These are phyloP conservation scores for Gallinago undulata DNA, from an alignment of 2,113 vertebrate species.

Conservation along the genomic window DNA sequence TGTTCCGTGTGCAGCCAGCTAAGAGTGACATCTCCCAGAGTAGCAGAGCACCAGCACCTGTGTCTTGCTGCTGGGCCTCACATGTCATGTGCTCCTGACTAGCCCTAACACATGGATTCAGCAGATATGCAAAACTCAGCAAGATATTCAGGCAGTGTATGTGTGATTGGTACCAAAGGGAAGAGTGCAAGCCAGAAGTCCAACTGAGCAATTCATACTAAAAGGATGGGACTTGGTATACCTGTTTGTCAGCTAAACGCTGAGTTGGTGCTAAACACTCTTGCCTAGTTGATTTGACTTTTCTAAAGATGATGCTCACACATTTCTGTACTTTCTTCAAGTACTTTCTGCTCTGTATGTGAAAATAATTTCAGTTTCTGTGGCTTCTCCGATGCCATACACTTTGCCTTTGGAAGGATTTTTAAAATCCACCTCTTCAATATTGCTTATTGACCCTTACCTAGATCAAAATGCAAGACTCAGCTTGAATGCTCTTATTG, in stretches of 20 bases:
- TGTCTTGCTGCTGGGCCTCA: neutral
- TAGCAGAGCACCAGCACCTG: neutral
- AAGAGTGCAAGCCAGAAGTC: neutral
- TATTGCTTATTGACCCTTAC: neutral
- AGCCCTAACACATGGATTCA: neutral
- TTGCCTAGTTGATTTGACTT: neutral
- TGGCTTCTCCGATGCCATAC: neutral
- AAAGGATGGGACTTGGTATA: neutral
- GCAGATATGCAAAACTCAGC: neutral
- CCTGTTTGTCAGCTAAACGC: neutral
- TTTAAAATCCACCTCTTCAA: neutral
- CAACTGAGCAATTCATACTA: neutral
- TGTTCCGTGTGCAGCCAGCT: neutral
- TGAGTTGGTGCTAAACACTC: neutral
- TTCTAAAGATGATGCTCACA: neutral
- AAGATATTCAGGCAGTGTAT: neutral
- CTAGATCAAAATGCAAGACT: neutral
- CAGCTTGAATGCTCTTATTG: neutral
- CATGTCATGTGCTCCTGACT: fast-evolving
- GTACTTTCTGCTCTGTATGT: neutral
- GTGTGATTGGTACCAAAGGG: neutral
- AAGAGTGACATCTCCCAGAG: neutral
- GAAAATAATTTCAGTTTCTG: neutral
- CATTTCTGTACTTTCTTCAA: neutral
- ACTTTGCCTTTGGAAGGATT: neutral